These are phyloP conservation scores for Druon quercuslanigerum DNA, from an alignment of 1,140 invertebrate species.

Conservation along the genomic window DNA sequence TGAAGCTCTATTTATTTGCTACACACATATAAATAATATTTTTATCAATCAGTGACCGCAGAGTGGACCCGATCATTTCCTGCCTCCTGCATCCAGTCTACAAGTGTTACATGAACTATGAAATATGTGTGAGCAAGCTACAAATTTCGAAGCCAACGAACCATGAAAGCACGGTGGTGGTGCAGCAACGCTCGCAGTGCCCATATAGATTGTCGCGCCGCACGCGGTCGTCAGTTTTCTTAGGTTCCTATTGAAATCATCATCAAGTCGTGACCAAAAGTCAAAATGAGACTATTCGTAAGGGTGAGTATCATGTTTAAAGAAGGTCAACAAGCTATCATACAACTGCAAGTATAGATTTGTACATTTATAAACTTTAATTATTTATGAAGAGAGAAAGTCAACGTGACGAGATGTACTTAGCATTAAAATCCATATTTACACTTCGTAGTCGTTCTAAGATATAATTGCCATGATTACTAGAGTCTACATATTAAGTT, in stretches of 20 bases:
- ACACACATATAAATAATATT: constrained; percentile 12
- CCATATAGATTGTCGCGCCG: constrained; percentile 72
- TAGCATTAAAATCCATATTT: background rate
- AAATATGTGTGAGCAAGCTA: constrained; percentile 36
- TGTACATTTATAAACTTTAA: background rate
- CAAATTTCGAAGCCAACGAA: constrained; percentile 58
- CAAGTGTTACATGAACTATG: constrained; percentile 59
- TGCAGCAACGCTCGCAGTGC: constrained; percentile 43
- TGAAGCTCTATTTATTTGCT: background rate
- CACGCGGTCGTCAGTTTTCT: constrained; percentile 66
- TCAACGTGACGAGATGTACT: background rate
- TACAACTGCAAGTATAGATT: background rate
- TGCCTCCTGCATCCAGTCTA: constrained; percentile 47
- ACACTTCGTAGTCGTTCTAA: no score
- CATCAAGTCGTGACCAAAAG: constrained; percentile 53
- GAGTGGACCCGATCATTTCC: constrained; percentile 62
- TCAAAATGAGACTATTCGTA: constrained; percentile 64
- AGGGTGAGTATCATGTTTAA: constrained; percentile 50
- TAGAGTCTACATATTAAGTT: no score
- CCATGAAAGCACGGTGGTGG: constrained; percentile 61
- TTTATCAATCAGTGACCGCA: constrained; percentile 35
- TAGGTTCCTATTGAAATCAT: constrained; percentile 64
- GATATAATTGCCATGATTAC: no score
- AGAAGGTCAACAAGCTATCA: background rate
- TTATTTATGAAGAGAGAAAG: constrained; percentile 27